Percentiles rank a stretch among this genome's conserved stretches.
Conservation (phyloP, 2,113 vertebrate species). For the Aspiorhynchus laticeps region DNA sequence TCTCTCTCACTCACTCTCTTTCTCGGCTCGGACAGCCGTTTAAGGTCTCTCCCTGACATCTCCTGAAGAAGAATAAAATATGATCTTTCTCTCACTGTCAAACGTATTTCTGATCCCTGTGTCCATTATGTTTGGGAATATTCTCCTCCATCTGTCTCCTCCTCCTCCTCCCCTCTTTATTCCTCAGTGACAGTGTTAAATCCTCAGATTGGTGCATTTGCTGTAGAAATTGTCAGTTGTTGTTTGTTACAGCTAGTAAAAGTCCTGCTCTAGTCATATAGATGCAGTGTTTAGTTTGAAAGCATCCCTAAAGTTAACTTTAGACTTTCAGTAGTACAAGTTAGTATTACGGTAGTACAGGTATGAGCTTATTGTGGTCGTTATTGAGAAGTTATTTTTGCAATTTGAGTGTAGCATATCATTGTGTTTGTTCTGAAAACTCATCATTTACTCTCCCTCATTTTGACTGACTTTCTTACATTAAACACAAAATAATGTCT, state of each 20-base stretch:
- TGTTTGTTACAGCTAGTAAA: background rate
- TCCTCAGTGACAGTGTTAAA: slow-evolving; percentile 4
- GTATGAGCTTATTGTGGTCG: background rate
- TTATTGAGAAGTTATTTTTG: background rate
- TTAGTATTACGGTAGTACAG: background rate
- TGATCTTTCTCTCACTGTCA: slow-evolving; percentile 42
- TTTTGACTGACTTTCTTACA: background rate
- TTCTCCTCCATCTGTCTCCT: slow-evolving; percentile 33
- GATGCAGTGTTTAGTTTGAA: background rate
- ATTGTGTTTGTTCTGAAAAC: background rate
- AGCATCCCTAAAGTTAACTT: background rate
- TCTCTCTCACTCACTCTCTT: slow-evolving; percentile 31
- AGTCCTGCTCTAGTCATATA: background rate
- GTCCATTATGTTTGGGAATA: slow-evolving; percentile 13
- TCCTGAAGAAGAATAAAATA: slow-evolving; percentile 16
- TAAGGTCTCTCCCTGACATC: background rate
- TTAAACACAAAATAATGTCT: background rate
- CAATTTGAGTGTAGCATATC: background rate
- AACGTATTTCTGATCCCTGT: slow-evolving; percentile 43
- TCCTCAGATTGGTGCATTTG: background rate
- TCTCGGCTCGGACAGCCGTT: background rate
- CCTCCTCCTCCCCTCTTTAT: slow-evolving; percentile 11
- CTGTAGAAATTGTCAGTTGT: background rate
- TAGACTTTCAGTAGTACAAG: background rate
- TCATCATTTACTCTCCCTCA: background rate